Evolutionary conservation across 2,113 vertebrate species (phyloP), one percentile per base, ranked within the genome.

Genomic region (Pterocles burchelli): DNA sequence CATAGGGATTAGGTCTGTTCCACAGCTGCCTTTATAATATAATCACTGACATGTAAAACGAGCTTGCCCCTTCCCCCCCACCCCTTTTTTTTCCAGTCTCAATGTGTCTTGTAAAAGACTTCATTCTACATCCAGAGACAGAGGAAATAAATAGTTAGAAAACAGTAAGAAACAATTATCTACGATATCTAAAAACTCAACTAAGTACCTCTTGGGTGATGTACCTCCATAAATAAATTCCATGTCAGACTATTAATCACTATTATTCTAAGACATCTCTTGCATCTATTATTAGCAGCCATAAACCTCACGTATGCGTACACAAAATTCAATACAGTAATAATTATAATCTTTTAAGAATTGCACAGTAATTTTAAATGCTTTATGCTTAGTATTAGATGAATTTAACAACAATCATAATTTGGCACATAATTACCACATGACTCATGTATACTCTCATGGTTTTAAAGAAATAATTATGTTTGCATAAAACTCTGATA

Each of bases 321-420:
- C 58, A 91, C 55, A 87, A 87, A 95, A 84, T 63, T 85, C 88
- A 90, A 57, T 34, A 65, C 62, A 88, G 66, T 26, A 73, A 72
- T 81, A 96, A 92, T 55, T 36, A 79, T 52, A 81, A 90, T 79
- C 15, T 88, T 88, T 89, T 58, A 96, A 95, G 63, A 93, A 84
- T 26, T 45, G 65, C 38, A 87, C 17, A 85, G 68, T 78, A 81
- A 97, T 95, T 95, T 87, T 43, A 90, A 58, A 77, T 76, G 65
- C 11, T 93, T 85, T 85, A n/a, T 93, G 72, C 89, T 96, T 94
- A 89, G 54, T 77, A 46, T 94, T 68, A 95, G 72, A 68, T 62
- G 66, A 92, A 81, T 71, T 91, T 89, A 94, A 91, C 48, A 90
- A 73, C 68, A 91, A 46, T 48, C 61, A 87, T 81, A 70, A 94